Percentiles rank a stretch among this genome's conserved stretches.
Evolutionary conservation across 2,888 invertebrate species (phyloP).

Genomic region (Entomobrya proxima): DNA sequence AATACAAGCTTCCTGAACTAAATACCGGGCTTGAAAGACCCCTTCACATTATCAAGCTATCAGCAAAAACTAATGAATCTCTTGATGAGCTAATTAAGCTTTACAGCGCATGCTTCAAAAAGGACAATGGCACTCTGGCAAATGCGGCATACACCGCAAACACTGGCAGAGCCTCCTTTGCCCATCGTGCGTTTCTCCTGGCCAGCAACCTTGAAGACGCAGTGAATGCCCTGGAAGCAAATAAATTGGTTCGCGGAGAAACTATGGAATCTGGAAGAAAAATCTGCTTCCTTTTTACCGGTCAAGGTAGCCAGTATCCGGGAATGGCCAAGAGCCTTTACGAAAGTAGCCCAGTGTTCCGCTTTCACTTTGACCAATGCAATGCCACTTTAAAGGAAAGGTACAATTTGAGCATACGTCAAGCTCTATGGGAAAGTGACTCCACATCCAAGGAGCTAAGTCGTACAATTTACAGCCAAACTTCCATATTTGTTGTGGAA

Average conservation of each 20-base stretch:
- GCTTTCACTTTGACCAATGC: slow-evolving; percentile 50
- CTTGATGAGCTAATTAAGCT: neutral
- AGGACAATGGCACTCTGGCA: neutral
- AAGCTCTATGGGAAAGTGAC: slow-evolving; percentile 5
- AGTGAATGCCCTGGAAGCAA: neutral
- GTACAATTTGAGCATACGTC: slow-evolving; percentile 19
- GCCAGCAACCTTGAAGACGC: slow-evolving; percentile 16
- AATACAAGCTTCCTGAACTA: neutral
- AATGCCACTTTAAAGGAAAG: neutral
- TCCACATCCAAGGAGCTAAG: neutral
- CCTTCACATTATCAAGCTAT: slow-evolving; percentile 34
- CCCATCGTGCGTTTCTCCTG: slow-evolving; percentile 24
- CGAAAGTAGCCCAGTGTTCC: slow-evolving; percentile 50
- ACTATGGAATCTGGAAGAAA: neutral
- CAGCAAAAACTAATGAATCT: slow-evolving; percentile 43
- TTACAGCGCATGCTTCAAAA: neutral
- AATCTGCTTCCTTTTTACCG: slow-evolving; percentile 65
- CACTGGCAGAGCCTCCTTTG: slow-evolving; percentile 30
- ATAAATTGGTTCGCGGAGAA: neutral
- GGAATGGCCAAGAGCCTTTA: slow-evolving; percentile 62
- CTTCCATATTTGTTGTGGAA: slow-evolving; percentile 65
- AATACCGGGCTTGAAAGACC: slow-evolving; percentile 16
- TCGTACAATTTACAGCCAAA: slow-evolving; percentile 65
- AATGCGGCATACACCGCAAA: slow-evolving; percentile 48
- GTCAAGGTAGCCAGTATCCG: slow-evolving; percentile 59